These are phyloP conservation scores for Hydropotes inermis DNA, from an alignment of 2,113 vertebrate genomes.

Conservation along the genomic window DNA sequence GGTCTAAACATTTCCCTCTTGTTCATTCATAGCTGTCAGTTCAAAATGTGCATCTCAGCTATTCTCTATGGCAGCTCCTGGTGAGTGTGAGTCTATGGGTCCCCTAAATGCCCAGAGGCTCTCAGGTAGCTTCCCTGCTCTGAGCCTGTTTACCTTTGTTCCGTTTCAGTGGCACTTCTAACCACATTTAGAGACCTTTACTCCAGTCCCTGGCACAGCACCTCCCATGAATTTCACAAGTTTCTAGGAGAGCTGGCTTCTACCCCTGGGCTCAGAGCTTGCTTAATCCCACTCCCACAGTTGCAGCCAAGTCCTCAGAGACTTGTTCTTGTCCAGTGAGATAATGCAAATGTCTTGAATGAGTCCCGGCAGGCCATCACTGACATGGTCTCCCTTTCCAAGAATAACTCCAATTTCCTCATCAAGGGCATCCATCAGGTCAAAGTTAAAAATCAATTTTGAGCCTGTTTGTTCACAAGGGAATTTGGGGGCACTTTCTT, in stretches of 20 bases:
- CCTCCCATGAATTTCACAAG: conserved; percentile 45
- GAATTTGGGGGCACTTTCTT: conserved; percentile 52
- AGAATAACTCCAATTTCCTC: conserved; percentile 48
- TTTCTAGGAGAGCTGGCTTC: conserved; percentile 2
- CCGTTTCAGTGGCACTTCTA: conserved; percentile 27
- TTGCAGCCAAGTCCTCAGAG: conserved; percentile 30
- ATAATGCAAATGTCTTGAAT: neutral
- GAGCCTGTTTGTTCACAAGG: conserved; percentile 19
- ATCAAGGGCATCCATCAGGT: neutral
- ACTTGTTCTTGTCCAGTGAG: conserved; percentile 31
- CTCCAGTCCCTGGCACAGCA: conserved; percentile 36
- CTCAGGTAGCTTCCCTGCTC: neutral
- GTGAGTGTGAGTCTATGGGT: neutral
- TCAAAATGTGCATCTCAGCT: neutral
- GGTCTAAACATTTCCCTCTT: neutral
- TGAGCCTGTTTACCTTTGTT: conserved; percentile 44
- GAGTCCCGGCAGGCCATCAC: neutral
- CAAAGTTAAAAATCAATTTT: conserved; percentile 44
- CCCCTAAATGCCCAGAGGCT: neutral
- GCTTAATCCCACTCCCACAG: conserved; percentile 26
- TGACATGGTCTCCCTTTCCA: conserved; percentile 31
- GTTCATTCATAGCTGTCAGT: neutral
- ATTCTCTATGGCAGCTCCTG: neutral
- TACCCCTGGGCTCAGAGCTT: neutral
- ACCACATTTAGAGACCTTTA: conserved; percentile 48